Base-by-base conservation (phyloP, 1,140 invertebrate species). In the Popillia japonica region DNA sequence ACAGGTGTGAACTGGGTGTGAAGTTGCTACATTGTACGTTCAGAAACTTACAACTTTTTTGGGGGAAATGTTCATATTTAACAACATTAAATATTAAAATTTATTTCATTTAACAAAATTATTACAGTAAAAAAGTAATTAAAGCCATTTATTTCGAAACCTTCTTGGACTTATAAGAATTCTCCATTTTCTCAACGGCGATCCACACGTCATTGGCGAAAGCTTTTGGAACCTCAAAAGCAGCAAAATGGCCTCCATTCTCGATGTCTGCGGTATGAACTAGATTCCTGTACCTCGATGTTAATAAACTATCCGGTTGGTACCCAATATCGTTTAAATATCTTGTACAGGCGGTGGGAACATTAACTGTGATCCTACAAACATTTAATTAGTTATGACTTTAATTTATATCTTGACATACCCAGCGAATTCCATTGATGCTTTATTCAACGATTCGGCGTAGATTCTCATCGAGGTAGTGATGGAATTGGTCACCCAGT, bases 391-490 rank as follows among this genome's bases (percentile, higher is more conserved):
- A n/a, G n/a, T n/a, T n/a, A n/a, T n/a, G n/a, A n/a, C n/a, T n/a
- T n/a, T n/a, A n/a, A n/a, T n/a, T n/a, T n/a, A n/a, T n/a, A n/a
- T n/a, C n/a, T n/a, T n/a, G n/a, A n/a, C n/a, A n/a, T n/a, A n/a
- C n/a, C n/a, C n/a, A n/a, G n/a, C n/a, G n/a, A n/a, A n/a, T n/a
- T n/a, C n/a, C n/a, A n/a, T 48, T n/a, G 44, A 14, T 11, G 44
- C 44, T 7, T 80, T 82, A 3, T 64, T 87, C 72, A 92, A 89
- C 0, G 79, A 83, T 84, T 94, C 92, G 75, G 91, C 89, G 84
- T 93, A 94, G 23, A 93, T 86, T 81, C 94, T 87, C 83, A 92
- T 87, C 0, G 92, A 90, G 0, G 91, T 91, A 0, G 92, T 92
- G 40, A 93, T n/a, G n/a, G n/a, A n/a, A n/a, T n/a, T n/a, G n/a